Evolutionary conservation across 1,140 invertebrate species (phyloP), one percentile per base, ranked within the genome.

Genomic region (Neodiprion fabricii): DNA sequence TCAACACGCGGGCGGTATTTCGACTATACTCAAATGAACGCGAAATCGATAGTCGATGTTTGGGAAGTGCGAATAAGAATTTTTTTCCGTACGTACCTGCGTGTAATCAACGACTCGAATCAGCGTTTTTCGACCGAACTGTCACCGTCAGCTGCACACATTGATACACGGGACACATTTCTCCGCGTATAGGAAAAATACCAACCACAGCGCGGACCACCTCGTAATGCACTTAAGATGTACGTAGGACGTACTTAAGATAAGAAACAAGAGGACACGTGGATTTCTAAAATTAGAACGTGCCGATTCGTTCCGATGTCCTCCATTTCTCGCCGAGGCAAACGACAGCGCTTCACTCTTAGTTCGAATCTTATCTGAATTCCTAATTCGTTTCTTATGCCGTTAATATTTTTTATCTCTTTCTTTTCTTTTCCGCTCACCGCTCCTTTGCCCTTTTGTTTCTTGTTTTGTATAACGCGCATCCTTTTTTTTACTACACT

Each of bases 201-300:
- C 53, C 11, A 61, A 61, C 53, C 53, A 17, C 53, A 17, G 53
- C 53, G 53, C 11, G 53, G 53, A 61, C 53, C 53, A 61, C 53
- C 53, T 61, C 53, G 53, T 61, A 61, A 61, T 61, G 53, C 53
- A 61, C 53, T 61, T 61, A 61, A 61, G 53, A 61, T 61, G 53
- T 61, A 61, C 53, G 53, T 61, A 61, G 53, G 53, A 61, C 53
- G 53, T 61, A 61, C 53, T 61, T 61, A 61, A 61, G 53, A 61
- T 61, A 61, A 61, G 53, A 61, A 17, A 61, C 53, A 61, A 61
- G 53, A 61, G n/a, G n/a, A 61, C 53, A 61, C 53, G 53, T 61
- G 8, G 53, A 61, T 14, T 61, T 61, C 53, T 61, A 61, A 61
- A 61, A 61, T 61, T 61, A 61, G 53, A 61, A 7, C 53, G 53